These are phyloP conservation scores for Gila robusta DNA, from an alignment of 2,797 vertebrate genomes.

Conservation along the genomic window DNA sequence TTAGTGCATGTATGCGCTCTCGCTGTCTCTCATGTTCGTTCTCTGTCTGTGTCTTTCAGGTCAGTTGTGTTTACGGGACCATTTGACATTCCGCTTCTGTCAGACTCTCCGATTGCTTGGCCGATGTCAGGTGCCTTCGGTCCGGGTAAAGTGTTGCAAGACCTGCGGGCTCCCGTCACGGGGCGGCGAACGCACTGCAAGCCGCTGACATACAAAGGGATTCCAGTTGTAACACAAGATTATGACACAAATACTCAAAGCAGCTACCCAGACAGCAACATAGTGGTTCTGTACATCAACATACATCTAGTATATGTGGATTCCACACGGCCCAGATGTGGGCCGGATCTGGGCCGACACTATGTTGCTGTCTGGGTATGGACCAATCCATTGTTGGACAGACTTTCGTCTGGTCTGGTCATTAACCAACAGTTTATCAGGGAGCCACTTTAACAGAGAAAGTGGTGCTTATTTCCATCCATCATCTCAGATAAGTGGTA, in stretches of 20 bases:
- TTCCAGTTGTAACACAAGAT: conserved; percentile 2
- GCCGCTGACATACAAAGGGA: conserved; percentile 49
- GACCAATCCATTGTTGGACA: neutral
- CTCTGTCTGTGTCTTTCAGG: conserved; percentile 48
- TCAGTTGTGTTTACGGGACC: conserved; percentile 86
- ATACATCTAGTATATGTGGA: no score
- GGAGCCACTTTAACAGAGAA: neutral
- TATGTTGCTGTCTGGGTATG: no score
- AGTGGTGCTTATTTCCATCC: neutral
- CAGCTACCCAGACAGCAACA: neutral
- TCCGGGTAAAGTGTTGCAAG: conserved; percentile 87
- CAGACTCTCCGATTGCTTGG: conserved; percentile 86
- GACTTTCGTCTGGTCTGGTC: no score
- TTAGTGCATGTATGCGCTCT: neutral
- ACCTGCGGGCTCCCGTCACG: conserved; percentile 78
- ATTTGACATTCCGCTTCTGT: conserved; percentile 85
- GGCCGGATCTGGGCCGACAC: no score
- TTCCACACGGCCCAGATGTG: no score
- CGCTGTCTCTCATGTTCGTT: neutral
- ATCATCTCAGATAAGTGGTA: conserved; percentile 16
- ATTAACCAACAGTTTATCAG: neutral
- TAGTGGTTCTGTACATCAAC: no score
- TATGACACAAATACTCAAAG: neutral
- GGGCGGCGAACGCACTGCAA: conserved; percentile 61
- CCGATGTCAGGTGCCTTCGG: conserved; percentile 81